These are phyloP conservation scores for Abrostola triplasia DNA, from an alignment of 2,888 invertebrate species.

Conservation along the genomic window DNA sequence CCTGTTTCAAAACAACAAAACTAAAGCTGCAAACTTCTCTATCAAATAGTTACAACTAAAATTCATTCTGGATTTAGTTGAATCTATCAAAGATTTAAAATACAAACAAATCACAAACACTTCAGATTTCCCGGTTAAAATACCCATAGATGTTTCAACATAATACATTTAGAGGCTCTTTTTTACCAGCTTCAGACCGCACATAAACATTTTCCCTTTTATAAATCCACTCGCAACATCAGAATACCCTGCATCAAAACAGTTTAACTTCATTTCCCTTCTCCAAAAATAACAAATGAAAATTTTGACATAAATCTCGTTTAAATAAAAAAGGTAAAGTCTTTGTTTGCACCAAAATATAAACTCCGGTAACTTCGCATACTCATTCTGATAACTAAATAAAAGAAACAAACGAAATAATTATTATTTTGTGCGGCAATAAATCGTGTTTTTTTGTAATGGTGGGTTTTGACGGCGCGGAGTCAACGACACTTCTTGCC, in stretches of 20 bases:
- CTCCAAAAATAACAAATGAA: constrained; percentile 44
- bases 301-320: constrained; percentile 50
- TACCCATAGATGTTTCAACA: too few relatives aligned
- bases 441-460: constrained; percentile 51
- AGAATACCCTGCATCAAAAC: constrained; percentile 21
- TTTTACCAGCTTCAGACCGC: background rate
- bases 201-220: constrained; percentile 10
- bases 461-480: constrained; percentile 1
- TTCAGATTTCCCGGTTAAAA: background rate
- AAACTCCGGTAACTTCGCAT: constrained; percentile 46
- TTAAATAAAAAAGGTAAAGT: constrained; percentile 45
- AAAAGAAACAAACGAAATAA: constrained; percentile 60
- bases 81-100: constrained; percentile 26
- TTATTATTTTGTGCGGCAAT: constrained; percentile 48
- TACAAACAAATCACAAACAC: constrained; percentile 20
- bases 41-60: constrained; percentile 9
- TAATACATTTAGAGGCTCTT: too few relatives aligned
- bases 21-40: constrained; percentile 10
- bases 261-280: constrained; percentile 39
- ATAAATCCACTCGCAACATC: constrained; percentile 24
- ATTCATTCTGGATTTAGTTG: constrained; percentile 28
- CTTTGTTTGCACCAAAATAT: constrained; percentile 50
- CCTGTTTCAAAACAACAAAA: constrained; percentile 11
- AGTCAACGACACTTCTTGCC: too few relatives aligned
- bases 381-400: constrained; percentile 52